Base-by-base conservation (phyloP, 2,113 vertebrate genomes). In the Pomatorhinus ruficollis region DNA sequence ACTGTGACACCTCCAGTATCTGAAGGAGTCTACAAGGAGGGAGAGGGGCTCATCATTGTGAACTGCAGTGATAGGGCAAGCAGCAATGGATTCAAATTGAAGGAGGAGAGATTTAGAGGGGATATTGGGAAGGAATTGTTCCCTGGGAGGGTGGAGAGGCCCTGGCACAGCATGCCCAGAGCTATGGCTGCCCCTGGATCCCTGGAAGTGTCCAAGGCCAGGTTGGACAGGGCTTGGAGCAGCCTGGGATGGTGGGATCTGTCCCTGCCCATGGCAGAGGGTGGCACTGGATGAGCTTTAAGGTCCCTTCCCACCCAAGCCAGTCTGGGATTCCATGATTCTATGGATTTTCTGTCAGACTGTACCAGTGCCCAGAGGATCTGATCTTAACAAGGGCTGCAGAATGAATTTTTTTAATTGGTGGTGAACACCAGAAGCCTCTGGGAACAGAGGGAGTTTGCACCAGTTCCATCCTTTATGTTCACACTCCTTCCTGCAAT, bases 151-250 rank as follows among this genome's bases (percentile, higher is more conserved):
- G 19, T 11, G 60, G 25, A 0, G 0, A 65, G 66, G 37, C 35
- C 50, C 76, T 72, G 76, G 66, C 52, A 33, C 52, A 74, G 60
- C 21, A 9, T 74, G 37, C 52, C 59, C 77, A 89, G 60, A 59
- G 60, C 33, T 59, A 52, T 11, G 60, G 77, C 60, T 82, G 77
- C 12, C 39, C 45, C n/a, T 77, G 71, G 44, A 68, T 53, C 45
- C 33, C 53, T 75, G 61, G 39, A 0, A 89, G 16, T 53, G 70
- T 1, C 17, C 47, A 47, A 25, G 17, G 40, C n/a, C 54, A 47
- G 30, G 61, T 0, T 54, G 54, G 70, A 40, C 0, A 0, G 24
- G 24, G 78, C 10, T 82, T 12, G 54, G 61, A 76, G n/a, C 21
- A 54, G 0, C 47, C 54, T 83, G 79, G 47, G 17, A 5, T 0